These are phyloP conservation scores for Cheilosia pagana DNA, from an alignment of 2,888 invertebrate species.

Conservation along the genomic window DNA sequence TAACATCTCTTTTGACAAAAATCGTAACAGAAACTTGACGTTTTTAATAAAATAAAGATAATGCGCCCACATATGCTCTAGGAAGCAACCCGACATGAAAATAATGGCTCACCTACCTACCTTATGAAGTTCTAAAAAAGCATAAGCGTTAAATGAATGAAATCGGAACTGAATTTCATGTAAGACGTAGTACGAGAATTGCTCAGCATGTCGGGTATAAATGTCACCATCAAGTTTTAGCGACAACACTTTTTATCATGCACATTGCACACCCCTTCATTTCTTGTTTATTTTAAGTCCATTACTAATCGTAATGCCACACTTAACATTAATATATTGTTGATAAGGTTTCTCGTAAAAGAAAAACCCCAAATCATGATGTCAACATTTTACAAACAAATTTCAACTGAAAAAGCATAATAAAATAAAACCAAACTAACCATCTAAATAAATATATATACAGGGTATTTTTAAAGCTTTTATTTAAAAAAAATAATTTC, in stretches of 20 bases:
- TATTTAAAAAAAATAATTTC: slow-evolving; percentile 43
- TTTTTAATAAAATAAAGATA: no score
- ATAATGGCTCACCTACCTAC: no score
- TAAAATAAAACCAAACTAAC: slow-evolving; percentile 10
- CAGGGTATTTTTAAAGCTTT: no score
- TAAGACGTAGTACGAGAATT: no score
- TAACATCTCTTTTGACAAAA: no score
- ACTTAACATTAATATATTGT: not conserved
- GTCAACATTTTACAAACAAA: not conserved
- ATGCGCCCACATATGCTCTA: no score
- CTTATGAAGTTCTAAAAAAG: no score
- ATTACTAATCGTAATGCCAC: slow-evolving; percentile 18
- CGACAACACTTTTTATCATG: not conserved
- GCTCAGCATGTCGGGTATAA: no score
- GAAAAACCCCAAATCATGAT: slow-evolving; percentile 2
- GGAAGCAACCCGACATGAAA: no score
- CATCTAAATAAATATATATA: slow-evolving; percentile 1
- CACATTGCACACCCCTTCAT: not conserved
- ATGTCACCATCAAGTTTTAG: not conserved
- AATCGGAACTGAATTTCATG: no score
- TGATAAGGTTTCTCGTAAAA: slow-evolving; percentile 18
- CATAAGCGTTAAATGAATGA: no score
- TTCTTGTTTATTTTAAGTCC: slow-evolving; percentile 17
- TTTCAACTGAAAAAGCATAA: not conserved
- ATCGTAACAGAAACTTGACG: no score